phyloP scores from a whole-genome alignment of 2,797 vertebrate species.

The Sebastes aleutianus region DNA sequence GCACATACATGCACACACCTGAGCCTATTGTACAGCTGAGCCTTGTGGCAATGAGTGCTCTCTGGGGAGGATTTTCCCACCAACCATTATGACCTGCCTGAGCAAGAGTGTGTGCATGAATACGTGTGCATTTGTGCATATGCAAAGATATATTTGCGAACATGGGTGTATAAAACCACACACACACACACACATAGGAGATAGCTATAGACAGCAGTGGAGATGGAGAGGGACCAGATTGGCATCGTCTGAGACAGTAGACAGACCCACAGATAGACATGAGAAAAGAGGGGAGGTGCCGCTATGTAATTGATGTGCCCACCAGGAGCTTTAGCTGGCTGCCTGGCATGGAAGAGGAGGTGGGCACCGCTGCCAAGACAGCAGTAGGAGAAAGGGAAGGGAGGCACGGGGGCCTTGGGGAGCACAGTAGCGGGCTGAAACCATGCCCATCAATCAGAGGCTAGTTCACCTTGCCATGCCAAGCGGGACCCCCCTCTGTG shows the following conservation, averaged over 20 bases:
- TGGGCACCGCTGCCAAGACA: conserved; percentile 79
- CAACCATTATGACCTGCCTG: conserved; percentile 78
- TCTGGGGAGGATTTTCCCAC: conserved; percentile 81
- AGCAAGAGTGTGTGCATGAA: conserved; percentile 68
- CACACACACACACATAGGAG: conserved; percentile 26
- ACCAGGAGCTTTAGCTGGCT: conserved; percentile 81
- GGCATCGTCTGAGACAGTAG: conserved; percentile 76
- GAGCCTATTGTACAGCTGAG: conserved; percentile 81
- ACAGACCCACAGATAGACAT: conserved; percentile 77
- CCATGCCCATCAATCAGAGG: conserved; percentile 86
- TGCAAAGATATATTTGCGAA: conserved; percentile 62
- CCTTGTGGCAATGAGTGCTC: conserved; percentile 74
- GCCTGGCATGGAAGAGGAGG: conserved; percentile 75
- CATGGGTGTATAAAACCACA: conserved; percentile 32
- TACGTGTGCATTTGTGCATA: conserved; percentile 65
- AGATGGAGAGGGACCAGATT: conserved; percentile 75
- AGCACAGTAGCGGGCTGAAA: conserved; percentile 78
- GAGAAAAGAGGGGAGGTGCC: conserved; percentile 80
- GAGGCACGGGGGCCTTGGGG: conserved; percentile 76
- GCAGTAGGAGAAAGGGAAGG: conserved; percentile 76
- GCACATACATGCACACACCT: conserved; percentile 68
- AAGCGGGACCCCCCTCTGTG: conserved; percentile 77
- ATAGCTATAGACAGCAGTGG: conserved; percentile 65
- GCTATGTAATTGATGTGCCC: conserved; percentile 85
- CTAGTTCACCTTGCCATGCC: conserved; percentile 84